Base-by-base conservation (phyloP, 2,888 invertebrate species). In the Neoscelio sp. region DNA sequence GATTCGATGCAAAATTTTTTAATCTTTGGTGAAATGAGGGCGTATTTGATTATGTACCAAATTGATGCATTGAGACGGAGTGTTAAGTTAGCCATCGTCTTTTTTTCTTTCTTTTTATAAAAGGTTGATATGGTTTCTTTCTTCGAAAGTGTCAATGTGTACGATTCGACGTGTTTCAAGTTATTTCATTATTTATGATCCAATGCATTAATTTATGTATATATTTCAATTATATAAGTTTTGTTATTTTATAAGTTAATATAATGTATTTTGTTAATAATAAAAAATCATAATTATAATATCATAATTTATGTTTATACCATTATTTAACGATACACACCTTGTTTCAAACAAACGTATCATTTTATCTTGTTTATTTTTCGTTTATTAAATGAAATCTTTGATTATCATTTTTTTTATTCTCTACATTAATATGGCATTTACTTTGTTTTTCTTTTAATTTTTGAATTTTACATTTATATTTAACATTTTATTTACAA, bases 261-360 rank as follows among this genome's bases (percentile, higher is more conserved):
- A 74, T 65, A 74, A 65, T 74, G 74, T 74, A 74, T 74, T 74
- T 74, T 74, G 74, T 74, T 74, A 74, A 65, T 74, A 65, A 65
- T 74, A 74, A 74, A 68, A 74, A 74, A 65, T 65, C 74, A 74
- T 74, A 58, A 74, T 74, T 65, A 74, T 74, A 74, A 74, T 67
- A 74, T 58, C 58, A 58, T 35, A 74, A 58, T 42, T 52, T 46
- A 12, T 54, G 54, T 58, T 44, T 38, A 7, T 8, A 15, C 12
- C n/a, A 10, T 62, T 62, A 48, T 46, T 42, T 12, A 38, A 46
- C 26, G 2, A 23, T 7, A 46, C 26, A 10, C 23, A 23, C 23
- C 23, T 23, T 23, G 23, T 23, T 23, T 33, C 3, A 33, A 33
- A 33, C n/a, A 33, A 7, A 3, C 33, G n/a, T n/a, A n/a, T 33